Percentiles rank a stretch among this genome's conserved stretches.
These are phyloP conservation scores for Theristicus caerulescens DNA, from an alignment of 2,113 vertebrate genomes.

Conservation along the genomic window DNA sequence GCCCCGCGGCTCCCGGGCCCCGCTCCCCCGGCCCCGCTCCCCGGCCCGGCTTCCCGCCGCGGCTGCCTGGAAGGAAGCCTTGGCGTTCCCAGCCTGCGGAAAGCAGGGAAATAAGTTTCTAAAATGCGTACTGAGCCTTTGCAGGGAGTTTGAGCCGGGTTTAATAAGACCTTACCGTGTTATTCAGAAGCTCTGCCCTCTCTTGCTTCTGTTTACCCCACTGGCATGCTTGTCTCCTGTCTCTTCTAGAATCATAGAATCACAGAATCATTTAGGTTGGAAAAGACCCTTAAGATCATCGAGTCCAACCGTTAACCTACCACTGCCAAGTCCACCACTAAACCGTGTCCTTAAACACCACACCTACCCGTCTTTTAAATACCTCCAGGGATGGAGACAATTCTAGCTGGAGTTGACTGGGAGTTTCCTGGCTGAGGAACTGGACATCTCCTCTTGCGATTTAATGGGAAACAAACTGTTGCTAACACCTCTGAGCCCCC, in stretches of 20 bases:
- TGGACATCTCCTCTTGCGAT: accelerated
- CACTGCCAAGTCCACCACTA: too few species aligned
- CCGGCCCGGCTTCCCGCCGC: neutral
- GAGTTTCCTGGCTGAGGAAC: neutral
- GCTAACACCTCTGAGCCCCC: neutral
- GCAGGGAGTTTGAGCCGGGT: accelerated
- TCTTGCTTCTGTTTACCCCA: neutral
- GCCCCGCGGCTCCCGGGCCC: slow-evolving; percentile 29
- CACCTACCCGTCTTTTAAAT: too few species aligned
- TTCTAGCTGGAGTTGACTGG: neutral
- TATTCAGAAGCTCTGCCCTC: neutral
- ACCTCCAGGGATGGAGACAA: too few species aligned
- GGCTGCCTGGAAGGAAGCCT: too few species aligned
- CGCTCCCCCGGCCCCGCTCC: too few species aligned
- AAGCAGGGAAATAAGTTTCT: accelerated
- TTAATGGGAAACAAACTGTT: accelerated
- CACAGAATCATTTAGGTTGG: too few species aligned
- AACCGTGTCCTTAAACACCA: too few species aligned
- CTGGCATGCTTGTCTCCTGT: accelerated
- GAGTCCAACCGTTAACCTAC: too few species aligned
- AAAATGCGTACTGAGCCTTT: accelerated
- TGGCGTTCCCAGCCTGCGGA: accelerated
- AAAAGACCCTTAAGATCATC: too few species aligned
- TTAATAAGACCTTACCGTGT: accelerated
- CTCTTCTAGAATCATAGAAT: too few species aligned